Evolutionary conservation across 2,888 invertebrate species (phyloP).

Genomic region (Eueremaeus valkanovi): DNA sequence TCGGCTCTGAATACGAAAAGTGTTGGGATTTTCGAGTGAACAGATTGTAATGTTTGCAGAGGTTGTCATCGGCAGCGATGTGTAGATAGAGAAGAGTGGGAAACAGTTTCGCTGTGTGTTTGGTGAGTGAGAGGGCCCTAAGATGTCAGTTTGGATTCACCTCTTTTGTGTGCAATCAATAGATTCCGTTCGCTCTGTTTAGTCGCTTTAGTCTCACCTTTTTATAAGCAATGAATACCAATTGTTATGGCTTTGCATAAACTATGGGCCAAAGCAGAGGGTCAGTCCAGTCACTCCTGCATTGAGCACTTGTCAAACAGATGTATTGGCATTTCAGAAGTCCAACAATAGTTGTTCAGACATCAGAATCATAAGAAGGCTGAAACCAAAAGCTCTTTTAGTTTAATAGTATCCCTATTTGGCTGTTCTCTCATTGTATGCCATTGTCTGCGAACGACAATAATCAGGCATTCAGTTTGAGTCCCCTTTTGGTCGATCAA

Average conservation of each 20-base stretch:
- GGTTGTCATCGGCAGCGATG: not conserved
- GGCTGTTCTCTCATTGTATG: not conserved
- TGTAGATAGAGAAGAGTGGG: not conserved
- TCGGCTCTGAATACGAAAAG: not conserved
- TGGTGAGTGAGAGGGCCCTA: slow-evolving; percentile 8
- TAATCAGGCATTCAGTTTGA: not conserved
- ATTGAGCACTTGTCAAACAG: slow-evolving; percentile 33
- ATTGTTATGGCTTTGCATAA: slow-evolving; percentile 25
- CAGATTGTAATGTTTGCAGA: not conserved
- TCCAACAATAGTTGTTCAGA: not conserved
- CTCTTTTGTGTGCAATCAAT: slow-evolving; percentile 10
- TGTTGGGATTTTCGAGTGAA: not conserved
- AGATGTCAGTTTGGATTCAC: slow-evolving; percentile 16
- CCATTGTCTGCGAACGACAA: slow-evolving; percentile 4
- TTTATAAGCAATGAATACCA: slow-evolving; percentile 6
- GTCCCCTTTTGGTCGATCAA: slow-evolving; percentile 26
- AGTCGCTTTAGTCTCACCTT: slow-evolving; percentile 21
- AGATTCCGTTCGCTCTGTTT: slow-evolving; percentile 27
- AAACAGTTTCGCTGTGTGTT: not conserved
- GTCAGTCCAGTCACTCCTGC: slow-evolving; percentile 7
- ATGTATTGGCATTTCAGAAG: slow-evolving; percentile 22
- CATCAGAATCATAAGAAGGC: slow-evolving; percentile 16
- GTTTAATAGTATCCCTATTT: slow-evolving; percentile 25
- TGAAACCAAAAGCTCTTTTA: slow-evolving; percentile 30
- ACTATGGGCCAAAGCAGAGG: not conserved